A percentile compares a stretch with the other conserved stretches of the same genome.
Evolutionary conservation across 2,113 vertebrate species (phyloP).

Genomic region (Oriolus oriolus): DNA sequence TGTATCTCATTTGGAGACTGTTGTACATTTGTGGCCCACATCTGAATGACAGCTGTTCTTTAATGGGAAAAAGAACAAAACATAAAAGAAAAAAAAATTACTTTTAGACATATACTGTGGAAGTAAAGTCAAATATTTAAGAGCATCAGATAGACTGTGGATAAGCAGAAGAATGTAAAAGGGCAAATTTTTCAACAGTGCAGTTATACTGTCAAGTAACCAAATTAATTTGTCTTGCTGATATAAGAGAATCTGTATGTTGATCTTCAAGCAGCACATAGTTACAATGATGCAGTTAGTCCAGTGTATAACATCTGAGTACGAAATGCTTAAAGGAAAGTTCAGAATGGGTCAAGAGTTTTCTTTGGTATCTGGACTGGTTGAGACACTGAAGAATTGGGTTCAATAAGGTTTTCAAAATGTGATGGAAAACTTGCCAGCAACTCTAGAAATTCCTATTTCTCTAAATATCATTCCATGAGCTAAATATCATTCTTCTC

Average conservation of each 20-base stretch:
- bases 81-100: neutral
- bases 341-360: rapidly evolving
- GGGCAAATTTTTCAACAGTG: neutral
- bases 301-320: neutral
- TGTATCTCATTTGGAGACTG: neutral
- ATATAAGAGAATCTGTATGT: neutral
- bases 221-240: neutral
- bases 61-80: neutral
- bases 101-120: neutral
- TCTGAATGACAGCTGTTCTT: neutral
- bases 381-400: neutral
- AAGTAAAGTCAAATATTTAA: neutral
- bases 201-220: neutral
- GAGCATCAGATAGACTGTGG: neutral
- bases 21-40: neutral
- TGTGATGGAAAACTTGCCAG: neutral
- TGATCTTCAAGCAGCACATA: neutral
- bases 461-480: neutral
- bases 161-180: neutral
- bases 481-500: neutral
- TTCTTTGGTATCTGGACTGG: neutral
- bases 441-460: neutral
- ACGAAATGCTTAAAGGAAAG: neutral
- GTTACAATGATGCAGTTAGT: neutral
- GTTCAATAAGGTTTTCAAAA: neutral